Evolutionary conservation across 2,888 invertebrate genomes (phyloP), one percentile per base, ranked within the genome.

Genomic region (Drosophila mayaguana): DNA sequence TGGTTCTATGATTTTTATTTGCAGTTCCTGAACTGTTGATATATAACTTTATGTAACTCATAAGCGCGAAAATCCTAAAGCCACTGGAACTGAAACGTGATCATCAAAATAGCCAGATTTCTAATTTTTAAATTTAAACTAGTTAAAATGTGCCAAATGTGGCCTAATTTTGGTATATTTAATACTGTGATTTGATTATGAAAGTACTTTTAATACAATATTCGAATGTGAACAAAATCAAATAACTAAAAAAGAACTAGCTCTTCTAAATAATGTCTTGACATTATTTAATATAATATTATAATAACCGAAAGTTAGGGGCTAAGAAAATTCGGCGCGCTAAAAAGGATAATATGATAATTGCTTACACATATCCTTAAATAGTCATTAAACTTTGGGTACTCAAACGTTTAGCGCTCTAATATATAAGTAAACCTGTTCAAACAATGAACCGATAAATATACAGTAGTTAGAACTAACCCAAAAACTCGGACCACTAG

Each of bases 401-500:
- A 54, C 18, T 38, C 2, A 28, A 42, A 3, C 32, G 25, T 20
- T 43, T 34, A 34, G 43, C 20, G 32, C 16, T n/a, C 18, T 20
- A 32, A 20, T 32, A 43, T 16, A 32, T 20, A 32, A 48, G 32
- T 48, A n/a, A 56, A 20, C 32, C 34, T 12, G n/a, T 34, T 36
- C 36, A 36, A 28, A 34, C 25, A 32, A 34, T 8, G 32, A 42
- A 20, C 40, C 20, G 20, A 28, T 16, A 36, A 43, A 9, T 16
- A 45, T 46, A 28, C 28, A 28, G 28, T 28, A 46, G 28, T 59
- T 36, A 16, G 28, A 55, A 40, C 36, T 42, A 20, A 8, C 18
- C 20, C 11, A 40, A 50, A 53, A 14, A 16, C 28, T 38, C 20
- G 56, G 34, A 20, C 43, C 42, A 60, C 60, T 66, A 59, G 59